Evolutionary conservation across 2,113 vertebrate genomes (phyloP).

Genomic region (Benitochromis conjunctus): DNA sequence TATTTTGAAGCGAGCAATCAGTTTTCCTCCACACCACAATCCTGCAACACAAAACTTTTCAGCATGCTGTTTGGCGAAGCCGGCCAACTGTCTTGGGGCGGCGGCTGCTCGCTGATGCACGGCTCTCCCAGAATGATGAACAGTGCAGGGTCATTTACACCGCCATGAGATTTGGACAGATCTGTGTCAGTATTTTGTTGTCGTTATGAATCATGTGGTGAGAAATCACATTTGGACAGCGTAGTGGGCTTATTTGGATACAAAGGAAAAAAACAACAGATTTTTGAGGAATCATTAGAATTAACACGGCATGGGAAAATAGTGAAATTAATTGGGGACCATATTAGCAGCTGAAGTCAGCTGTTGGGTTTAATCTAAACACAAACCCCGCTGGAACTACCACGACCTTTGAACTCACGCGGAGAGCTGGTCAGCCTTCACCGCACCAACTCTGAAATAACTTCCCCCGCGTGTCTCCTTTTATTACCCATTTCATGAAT

Average conservation of each 20-base stretch:
- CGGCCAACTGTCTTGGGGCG: slow-evolving; percentile 7
- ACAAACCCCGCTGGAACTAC: no score
- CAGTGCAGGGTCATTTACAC: neutral
- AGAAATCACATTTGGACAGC: neutral
- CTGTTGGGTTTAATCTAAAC: no score
- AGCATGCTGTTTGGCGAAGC: slow-evolving; percentile 34
- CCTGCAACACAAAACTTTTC: slow-evolving; percentile 26
- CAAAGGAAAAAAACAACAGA: neutral
- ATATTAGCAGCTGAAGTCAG: neutral
- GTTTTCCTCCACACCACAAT: slow-evolving; percentile 35
- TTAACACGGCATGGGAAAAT: neutral
- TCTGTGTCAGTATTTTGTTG: slow-evolving; percentile 1
- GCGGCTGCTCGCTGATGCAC: slow-evolving; percentile 11
- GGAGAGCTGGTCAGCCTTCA: no score
- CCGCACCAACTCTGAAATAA: no score
- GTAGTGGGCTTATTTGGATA: neutral
- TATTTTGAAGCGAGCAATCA: slow-evolving; percentile 35
- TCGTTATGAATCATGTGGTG: slow-evolving; percentile 28
- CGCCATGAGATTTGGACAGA: neutral
- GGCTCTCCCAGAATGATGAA: slow-evolving; percentile 32
- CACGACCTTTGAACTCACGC: no score
- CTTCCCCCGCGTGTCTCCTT: no score
- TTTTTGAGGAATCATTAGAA: neutral
- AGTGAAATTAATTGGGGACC: neutral
- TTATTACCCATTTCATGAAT: no score